phyloP scores from a whole-genome alignment of 2,113 vertebrate species.

The Dipodomys stephensi region DNA sequence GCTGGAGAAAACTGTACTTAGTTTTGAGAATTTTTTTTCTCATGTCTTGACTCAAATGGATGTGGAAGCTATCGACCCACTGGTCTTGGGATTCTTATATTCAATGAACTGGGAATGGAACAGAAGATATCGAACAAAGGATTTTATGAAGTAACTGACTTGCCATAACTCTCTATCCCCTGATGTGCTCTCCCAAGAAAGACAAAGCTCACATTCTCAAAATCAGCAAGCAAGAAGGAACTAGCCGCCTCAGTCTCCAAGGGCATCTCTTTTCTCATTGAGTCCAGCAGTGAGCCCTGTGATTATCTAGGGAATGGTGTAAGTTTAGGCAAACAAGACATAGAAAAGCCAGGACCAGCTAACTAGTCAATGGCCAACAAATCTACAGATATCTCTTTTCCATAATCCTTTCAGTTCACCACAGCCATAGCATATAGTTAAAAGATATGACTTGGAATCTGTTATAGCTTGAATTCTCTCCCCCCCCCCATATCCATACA shows the following conservation, averaged over 20 bases:
- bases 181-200: background rate
- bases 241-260: background rate
- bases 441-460: background rate
- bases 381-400: background rate
- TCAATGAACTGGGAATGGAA: background rate
- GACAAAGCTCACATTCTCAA: background rate
- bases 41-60: background rate
- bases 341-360: background rate
- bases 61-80: background rate
- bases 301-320: background rate
- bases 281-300: background rate
- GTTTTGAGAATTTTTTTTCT: conserved; percentile 23
- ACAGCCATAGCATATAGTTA: background rate
- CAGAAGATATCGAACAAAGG: background rate
- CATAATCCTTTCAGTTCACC: background rate
- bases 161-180: background rate
- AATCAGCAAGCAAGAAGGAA: background rate
- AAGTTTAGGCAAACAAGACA: background rate
- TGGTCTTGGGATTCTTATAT: background rate
- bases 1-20: conserved; percentile 1
- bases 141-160: background rate
- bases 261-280: background rate
- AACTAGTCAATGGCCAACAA: background rate
- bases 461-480: background rate
- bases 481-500: too few species aligned